A percentile compares a stretch with the other conserved stretches of the same genome.
phyloP scores from a whole-genome alignment of 53 echinoderm and acorn worm genomes.

The Antedon mediterranea region DNA sequence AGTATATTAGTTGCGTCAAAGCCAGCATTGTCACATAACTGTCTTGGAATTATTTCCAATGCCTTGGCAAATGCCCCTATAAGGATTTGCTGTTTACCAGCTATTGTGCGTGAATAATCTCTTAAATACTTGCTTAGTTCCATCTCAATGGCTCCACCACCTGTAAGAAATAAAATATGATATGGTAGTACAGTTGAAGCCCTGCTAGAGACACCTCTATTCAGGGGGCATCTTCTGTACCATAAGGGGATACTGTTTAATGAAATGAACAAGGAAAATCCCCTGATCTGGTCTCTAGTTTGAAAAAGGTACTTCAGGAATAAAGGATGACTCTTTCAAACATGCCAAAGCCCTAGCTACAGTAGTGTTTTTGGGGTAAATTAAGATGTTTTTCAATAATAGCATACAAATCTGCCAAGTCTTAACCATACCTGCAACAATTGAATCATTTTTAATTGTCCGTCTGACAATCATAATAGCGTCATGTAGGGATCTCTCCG shows the following conservation, averaged over 20 bases:
- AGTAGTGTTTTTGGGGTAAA: not conserved
- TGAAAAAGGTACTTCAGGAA: not conserved
- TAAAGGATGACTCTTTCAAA: not conserved
- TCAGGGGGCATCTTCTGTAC: too few relatives aligned
- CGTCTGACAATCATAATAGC: conserved; percentile 99
- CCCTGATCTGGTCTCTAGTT: too few relatives aligned
- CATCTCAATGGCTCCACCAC: conserved; percentile 99
- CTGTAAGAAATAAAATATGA: conserved; percentile 31
- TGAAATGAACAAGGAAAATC: conserved; percentile 14
- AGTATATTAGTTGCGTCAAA: conserved; percentile 98
- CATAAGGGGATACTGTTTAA: too few relatives aligned
- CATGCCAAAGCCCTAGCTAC: not conserved
- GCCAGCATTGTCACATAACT: conserved; percentile 95
- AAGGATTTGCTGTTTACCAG: conserved; percentile 97
- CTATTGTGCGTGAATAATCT: conserved; percentile 88
- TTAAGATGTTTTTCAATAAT: too few relatives aligned
- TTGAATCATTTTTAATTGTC: conserved; percentile 96
- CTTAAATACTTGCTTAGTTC: conserved; percentile 93
- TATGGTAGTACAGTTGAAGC: too few relatives aligned
- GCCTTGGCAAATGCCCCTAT: conserved; percentile 98
- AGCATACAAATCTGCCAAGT: not conserved
- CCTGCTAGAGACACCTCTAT: too few relatives aligned
- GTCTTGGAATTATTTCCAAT: conserved; percentile 79
- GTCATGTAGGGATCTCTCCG: conserved; percentile 87
- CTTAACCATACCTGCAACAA: conserved; percentile 67